Conservation (phyloP, 2,888 invertebrate species). For the Ariolimax columbianus region DNA sequence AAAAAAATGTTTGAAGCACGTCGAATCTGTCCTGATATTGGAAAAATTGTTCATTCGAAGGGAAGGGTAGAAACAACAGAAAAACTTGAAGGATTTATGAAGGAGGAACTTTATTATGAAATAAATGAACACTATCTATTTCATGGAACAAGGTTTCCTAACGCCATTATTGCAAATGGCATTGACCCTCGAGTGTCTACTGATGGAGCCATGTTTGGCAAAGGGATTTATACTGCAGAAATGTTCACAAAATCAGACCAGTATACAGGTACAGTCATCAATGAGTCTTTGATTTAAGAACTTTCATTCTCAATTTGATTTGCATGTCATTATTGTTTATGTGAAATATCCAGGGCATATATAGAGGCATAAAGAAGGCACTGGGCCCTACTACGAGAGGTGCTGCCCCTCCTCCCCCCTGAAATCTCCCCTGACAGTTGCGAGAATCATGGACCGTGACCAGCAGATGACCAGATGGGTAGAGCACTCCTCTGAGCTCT, state of each 20-base stretch:
- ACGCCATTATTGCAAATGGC: conserved; percentile 60
- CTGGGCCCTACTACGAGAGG: no score
- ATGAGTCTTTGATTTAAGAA: neutral
- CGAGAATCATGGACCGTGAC: no score
- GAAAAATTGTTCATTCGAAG: conserved; percentile 37
- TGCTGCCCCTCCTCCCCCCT: no score
- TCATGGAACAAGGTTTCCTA: conserved; percentile 64
- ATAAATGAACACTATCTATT: conserved; percentile 66
- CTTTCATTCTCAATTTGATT: no score
- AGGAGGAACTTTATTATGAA: conserved; percentile 56
- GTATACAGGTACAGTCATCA: conserved; percentile 58
- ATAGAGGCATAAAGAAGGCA: no score
- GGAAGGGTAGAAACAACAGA: conserved; percentile 36
- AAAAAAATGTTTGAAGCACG: no score
- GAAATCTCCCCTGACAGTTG: no score
- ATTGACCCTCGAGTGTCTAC: conserved; percentile 59
- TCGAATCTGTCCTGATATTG: conserved; percentile 46
- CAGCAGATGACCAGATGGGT: no score
- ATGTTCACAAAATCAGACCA: conserved; percentile 69
- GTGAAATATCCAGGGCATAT: no score
- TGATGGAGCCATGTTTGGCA: conserved; percentile 62
- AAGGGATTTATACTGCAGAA: conserved; percentile 67
- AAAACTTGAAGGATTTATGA: conserved; percentile 4
- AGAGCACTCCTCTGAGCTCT: no score
- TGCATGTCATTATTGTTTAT: no score